A percentile compares a stretch with the other conserved stretches of the same genome.
Evolutionary conservation across 2,888 invertebrate genomes (phyloP).

Genomic region (Drosophila flavopinicola): DNA sequence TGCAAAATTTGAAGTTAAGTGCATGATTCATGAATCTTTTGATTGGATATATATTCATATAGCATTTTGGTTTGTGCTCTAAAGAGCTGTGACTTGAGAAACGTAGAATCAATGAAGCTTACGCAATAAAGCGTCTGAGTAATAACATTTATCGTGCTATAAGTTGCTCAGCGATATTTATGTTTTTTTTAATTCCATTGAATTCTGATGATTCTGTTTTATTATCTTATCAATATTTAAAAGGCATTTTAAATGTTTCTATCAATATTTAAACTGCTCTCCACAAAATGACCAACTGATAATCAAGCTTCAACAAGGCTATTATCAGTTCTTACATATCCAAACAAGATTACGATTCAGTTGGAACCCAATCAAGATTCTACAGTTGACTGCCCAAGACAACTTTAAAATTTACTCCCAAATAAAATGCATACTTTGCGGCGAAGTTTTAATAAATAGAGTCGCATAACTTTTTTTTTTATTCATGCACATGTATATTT

Average conservation of each 20-base stretch:
- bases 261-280: no score
- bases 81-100: background rate
- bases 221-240: no score
- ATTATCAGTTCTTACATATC: no score
- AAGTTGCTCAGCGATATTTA: background rate
- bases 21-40: constrained; percentile 48
- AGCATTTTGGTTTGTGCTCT: constrained; percentile 2
- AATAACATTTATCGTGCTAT: constrained; percentile 1
- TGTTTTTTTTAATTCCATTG: background rate
- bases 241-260: no score
- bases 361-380: background rate
- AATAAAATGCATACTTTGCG: constrained; percentile 23
- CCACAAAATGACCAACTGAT: no score
- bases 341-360: no score
- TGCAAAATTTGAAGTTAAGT: constrained; percentile 20
- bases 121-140: background rate
- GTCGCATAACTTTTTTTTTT: background rate
- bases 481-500: no score
- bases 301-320: no score
- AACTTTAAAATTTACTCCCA: background rate
- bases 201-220: no score
- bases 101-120: background rate
- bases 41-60: constrained; percentile 10
- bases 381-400: background rate
- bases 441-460: constrained; percentile 2